phyloP scores from a whole-genome alignment of 2,888 invertebrate species.

The Agriopis leucophaearia region DNA sequence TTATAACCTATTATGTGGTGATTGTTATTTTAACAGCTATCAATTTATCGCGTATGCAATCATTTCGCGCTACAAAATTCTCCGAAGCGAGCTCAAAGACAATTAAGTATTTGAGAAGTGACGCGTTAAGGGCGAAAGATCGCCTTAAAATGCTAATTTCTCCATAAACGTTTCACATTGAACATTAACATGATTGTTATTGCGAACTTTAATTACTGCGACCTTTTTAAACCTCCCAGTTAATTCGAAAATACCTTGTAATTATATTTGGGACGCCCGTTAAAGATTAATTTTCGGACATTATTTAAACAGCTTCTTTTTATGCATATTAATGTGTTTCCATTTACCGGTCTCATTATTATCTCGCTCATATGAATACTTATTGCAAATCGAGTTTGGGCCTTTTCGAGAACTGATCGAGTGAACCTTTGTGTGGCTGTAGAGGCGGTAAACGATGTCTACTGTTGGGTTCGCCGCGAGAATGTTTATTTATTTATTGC shows the following conservation, averaged over 20 bases:
- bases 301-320: conserved; percentile 37
- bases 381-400: conserved; percentile 28
- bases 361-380: conserved; percentile 14
- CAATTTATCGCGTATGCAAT: conserved; percentile 45
- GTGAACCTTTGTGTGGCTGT: conserved; percentile 35
- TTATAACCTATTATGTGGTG: conserved; percentile 39
- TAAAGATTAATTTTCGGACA: conserved; percentile 58
- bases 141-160: conserved; percentile 66
- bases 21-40: conserved; percentile 39
- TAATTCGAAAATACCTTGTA: conserved; percentile 70
- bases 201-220: conserved; percentile 77
- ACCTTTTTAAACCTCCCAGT: conserved; percentile 71
- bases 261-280: conserved; percentile 68
- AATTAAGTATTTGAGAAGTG: conserved; percentile 60
- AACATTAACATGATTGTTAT: conserved; percentile 72
- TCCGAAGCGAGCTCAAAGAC: conserved; percentile 55
- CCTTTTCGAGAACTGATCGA: conserved; percentile 30
- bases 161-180: conserved; percentile 66
- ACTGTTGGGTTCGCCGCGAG: conserved; percentile 44
- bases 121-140: conserved; percentile 62
- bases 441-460: conserved; percentile 41
- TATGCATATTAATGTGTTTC: conserved; percentile 31
- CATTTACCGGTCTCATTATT: conserved; percentile 26
- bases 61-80: conserved; percentile 51
- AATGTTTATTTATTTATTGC: conserved; percentile 78